Conservation (phyloP, 1,140 invertebrate genomes). For the Drosophila pectinifera region DNA sequence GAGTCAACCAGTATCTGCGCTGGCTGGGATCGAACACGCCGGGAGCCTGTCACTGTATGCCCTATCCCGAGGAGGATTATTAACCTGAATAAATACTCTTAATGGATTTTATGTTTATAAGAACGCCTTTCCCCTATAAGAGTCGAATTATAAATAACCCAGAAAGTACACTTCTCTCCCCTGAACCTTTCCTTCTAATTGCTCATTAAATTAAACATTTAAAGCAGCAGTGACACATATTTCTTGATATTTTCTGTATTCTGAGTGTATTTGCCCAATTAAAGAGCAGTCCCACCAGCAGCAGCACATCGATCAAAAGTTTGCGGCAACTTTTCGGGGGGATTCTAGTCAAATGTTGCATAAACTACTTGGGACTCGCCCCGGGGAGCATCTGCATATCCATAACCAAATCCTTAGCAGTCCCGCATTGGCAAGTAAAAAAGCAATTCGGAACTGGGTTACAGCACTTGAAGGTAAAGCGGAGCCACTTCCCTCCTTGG, state of each 20-base stretch:
- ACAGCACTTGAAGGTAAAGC: constrained; percentile 52
- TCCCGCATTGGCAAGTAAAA: constrained; percentile 71
- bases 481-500: constrained; percentile 25
- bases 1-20: constrained; percentile 88
- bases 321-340: constrained; percentile 41
- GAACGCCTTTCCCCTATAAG: no score
- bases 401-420: constrained; percentile 54
- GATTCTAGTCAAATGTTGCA: constrained; percentile 61
- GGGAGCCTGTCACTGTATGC: constrained; percentile 86
- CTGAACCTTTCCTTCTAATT: no score
- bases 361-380: constrained; percentile 58
- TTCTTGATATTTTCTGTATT: no score
- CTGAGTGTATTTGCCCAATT: constrained; percentile 6
- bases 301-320: constrained; percentile 47
- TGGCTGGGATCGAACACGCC: constrained; percentile 89
- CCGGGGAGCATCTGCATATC: constrained; percentile 28
- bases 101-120: no score
- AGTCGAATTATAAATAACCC: no score
- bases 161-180: no score
- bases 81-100: not conserved
- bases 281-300: not conserved
- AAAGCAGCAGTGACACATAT: no score
- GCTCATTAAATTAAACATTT: no score
- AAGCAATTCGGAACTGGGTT: constrained; percentile 78
- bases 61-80: constrained; percentile 49